phyloP scores from a whole-genome alignment of 2,888 invertebrate genomes.

The Oscheius sp. region DNA sequence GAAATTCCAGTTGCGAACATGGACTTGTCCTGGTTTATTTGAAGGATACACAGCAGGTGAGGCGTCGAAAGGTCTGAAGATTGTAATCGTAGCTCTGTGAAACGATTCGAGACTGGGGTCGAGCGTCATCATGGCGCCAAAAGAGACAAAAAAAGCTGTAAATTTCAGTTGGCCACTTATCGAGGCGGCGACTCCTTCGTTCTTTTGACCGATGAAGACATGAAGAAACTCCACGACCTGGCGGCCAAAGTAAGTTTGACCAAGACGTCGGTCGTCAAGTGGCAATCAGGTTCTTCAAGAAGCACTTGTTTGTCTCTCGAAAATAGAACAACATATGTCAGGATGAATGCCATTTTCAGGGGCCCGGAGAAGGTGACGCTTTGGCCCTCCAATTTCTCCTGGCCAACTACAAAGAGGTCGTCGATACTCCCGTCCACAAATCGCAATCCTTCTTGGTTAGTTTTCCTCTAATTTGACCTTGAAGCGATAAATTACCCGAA shows the following conservation, averaged over 20 bases:
- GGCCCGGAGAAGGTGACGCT: constrained; percentile 41
- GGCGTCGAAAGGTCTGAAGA: constrained; percentile 6
- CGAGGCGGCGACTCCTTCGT: constrained; percentile 65
- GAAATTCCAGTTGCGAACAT: constrained; percentile 64
- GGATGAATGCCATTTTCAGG: background rate
- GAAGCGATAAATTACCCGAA: constrained; percentile 2
- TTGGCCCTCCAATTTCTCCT: constrained; percentile 61
- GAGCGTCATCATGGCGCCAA: background rate
- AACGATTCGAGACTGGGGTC: constrained; percentile 11
- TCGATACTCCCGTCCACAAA: constrained; percentile 52
- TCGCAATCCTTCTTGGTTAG: constrained; percentile 60
- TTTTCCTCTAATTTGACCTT: background rate
- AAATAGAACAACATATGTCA: background rate
- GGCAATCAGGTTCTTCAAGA: background rate
- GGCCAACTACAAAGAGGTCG: constrained; percentile 61
- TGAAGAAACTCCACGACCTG: constrained; percentile 62
- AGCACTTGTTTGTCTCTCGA: background rate
- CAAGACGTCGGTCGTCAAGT: background rate
- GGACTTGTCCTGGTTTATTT: constrained; percentile 65
- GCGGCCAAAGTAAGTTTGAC: constrained; percentile 45
- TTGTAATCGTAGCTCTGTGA: constrained; percentile 8
- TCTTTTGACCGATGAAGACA: constrained; percentile 63
- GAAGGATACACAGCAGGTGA: constrained; percentile 59
- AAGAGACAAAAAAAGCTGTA: background rate
- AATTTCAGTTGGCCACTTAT: constrained; percentile 63